phyloP scores from a whole-genome alignment of 2,888 invertebrate genomes.

The Camptogramma bilineatum region DNA sequence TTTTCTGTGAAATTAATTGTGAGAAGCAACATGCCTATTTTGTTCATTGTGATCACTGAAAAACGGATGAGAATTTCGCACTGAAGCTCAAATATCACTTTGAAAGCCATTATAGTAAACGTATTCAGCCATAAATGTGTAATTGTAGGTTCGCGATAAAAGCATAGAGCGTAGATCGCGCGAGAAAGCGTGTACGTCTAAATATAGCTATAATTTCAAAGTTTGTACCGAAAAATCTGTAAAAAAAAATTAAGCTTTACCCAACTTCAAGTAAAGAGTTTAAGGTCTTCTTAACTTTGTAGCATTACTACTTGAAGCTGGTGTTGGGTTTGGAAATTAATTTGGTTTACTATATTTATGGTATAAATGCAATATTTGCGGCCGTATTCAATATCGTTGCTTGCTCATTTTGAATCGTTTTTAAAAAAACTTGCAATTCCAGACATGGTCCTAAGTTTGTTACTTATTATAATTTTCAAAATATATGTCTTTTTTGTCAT shows the following conservation, averaged over 20 bases:
- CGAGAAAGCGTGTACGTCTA: not conserved
- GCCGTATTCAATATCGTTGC: constrained; percentile 13
- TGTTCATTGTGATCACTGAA: too few relatives aligned
- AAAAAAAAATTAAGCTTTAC: constrained; percentile 11
- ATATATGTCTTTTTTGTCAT: not conserved
- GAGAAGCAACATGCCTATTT: too few relatives aligned
- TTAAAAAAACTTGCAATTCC: not conserved
- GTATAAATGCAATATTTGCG: constrained; percentile 55
- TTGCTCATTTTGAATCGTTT: constrained; percentile 1
- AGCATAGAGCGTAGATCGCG: too few relatives aligned
- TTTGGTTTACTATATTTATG: constrained; percentile 52
- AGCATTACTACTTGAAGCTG: constrained; percentile 46
- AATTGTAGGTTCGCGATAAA: too few relatives aligned
- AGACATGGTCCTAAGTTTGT: too few relatives aligned
- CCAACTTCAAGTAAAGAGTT: constrained; percentile 47
- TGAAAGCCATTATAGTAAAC: too few relatives aligned
- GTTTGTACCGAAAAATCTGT: not conserved
- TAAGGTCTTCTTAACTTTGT: not conserved
- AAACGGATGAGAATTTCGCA: too few relatives aligned
- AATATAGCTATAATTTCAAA: not conserved
- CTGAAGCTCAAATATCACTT: too few relatives aligned
- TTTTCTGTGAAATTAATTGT: too few relatives aligned
- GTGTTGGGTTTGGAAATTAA: constrained; percentile 44
- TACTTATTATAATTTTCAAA: too few relatives aligned
- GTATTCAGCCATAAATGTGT: too few relatives aligned